Evolutionary conservation across 2,113 vertebrate genomes (phyloP).

Genomic region (Thymallus thymallus): DNA sequence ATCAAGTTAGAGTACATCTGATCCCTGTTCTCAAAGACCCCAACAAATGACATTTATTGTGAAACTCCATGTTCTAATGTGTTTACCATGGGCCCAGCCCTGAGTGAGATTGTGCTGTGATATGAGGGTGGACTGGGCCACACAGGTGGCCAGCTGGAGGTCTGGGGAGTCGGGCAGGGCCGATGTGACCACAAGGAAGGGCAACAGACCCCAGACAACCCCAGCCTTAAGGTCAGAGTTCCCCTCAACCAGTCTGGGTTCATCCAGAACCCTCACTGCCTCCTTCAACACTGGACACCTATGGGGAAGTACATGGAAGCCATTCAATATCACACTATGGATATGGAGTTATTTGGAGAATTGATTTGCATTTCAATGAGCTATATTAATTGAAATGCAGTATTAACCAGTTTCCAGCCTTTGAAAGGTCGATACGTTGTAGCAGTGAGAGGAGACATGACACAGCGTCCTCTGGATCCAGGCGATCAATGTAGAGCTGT

Average conservation of each 20-base stretch:
- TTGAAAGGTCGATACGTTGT: conserved; percentile 71
- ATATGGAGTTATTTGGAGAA: background rate
- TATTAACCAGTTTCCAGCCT: conserved; percentile 77
- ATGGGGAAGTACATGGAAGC: conserved; percentile 4
- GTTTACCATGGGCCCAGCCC: conserved; percentile 83
- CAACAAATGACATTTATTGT: background rate
- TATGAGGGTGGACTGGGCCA: conserved; percentile 76
- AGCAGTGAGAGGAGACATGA: conserved; percentile 80
- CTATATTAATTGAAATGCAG: background rate
- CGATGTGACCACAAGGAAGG: conserved; percentile 78
- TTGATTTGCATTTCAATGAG: background rate
- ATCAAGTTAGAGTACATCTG: too few species aligned
- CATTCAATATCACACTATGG: too few species aligned
- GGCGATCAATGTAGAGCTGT: conserved; percentile 70
- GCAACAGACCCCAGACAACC: conserved; percentile 75
- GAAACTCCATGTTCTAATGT: background rate
- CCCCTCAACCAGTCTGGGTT: conserved; percentile 62
- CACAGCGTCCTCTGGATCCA: conserved; percentile 73
- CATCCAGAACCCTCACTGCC: conserved; percentile 71
- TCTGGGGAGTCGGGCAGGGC: conserved; percentile 65
- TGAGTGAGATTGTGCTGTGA: conserved; percentile 79
- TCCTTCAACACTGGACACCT: conserved; percentile 80
- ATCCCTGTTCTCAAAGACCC: too few species aligned
- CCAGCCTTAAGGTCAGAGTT: conserved; percentile 60
- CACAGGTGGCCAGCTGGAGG: conserved; percentile 65